Percentiles rank a stretch among this genome's conserved stretches.
Conservation (phyloP, 2,113 vertebrate genomes). For the Odontophorus gujanensis region DNA sequence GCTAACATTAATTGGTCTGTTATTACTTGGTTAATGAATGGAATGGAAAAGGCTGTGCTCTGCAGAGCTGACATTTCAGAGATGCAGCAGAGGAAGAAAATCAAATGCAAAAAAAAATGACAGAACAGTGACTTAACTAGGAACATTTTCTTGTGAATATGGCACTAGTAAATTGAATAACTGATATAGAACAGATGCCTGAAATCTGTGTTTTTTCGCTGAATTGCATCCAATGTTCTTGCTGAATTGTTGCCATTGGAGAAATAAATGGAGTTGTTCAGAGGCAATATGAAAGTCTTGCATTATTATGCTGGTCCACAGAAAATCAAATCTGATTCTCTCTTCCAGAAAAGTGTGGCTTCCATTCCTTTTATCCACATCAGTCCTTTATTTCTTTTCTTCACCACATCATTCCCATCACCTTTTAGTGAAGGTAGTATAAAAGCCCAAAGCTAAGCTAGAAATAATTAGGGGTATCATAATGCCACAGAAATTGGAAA, state of each 20-base stretch:
- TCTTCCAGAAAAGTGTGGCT: background rate
- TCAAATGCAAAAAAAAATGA: background rate
- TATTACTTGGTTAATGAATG: background rate
- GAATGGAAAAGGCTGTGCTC: background rate
- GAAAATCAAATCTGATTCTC: background rate
- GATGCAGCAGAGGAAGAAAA: background rate
- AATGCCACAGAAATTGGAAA: background rate
- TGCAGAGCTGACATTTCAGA: slow-evolving; percentile 5
- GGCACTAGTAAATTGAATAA: background rate
- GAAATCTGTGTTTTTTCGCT: background rate
- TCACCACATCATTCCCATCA: background rate
- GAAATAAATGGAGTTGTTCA: background rate
- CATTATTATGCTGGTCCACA: background rate
- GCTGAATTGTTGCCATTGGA: background rate
- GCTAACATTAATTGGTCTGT: background rate
- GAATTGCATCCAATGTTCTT: background rate
- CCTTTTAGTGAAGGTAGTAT: background rate
- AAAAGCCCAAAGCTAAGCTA: background rate
- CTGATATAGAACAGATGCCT: background rate
- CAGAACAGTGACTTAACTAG: background rate
- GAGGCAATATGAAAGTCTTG: background rate
- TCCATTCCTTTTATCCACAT: background rate
- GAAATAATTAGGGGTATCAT: background rate
- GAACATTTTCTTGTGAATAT: background rate
- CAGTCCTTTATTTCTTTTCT: background rate